Evolutionary conservation across 1,140 invertebrate genomes (phyloP), one percentile per base, ranked within the genome.

Genomic region (Lasioglossum albipes): DNA sequence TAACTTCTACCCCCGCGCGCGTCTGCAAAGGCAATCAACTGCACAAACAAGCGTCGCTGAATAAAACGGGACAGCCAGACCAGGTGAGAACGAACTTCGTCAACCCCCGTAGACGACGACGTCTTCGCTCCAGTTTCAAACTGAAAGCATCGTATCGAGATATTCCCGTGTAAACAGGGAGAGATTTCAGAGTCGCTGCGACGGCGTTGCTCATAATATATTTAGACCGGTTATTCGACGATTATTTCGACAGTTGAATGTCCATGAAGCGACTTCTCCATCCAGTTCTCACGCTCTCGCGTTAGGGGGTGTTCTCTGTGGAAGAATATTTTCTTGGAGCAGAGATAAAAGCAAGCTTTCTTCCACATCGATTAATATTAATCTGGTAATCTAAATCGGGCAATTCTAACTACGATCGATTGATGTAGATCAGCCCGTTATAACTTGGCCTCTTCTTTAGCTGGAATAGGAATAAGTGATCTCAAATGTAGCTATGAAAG

Each of bases 11-110:
- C 61, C 69, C 18, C 13, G 0, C n/a, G 68, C n/a, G 68, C 27
- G 41, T n/a, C 61, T 66, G 57, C 76, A 74, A 66, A 79, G 73
- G 84, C 81, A 86, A 86, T 86, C 85, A 86, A 70, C 85, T 86
- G 41, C 52, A 49, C 85, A 86, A 86, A 86, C 85, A 86, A 81
- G 54, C 76, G 71, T 10, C 61, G 72, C 13, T 79, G 64, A 83
- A 86, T 79, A 79, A 85, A 86, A 83, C 42, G 70, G 57, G 54
- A 79, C 59, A n/a, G 66, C 31, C 59, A 61, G 52, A 45, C 57
- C 57, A 13, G 31, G 79, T 57, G 66, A 61, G 45, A 57, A 76
- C 81, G 68, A 83, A 84, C 61, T 76, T 74, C 57, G 71, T 54
- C 61, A 54, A 49, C 13, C 1, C 57, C 57, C 64, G n/a, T 12